Conservation (phyloP, 1,140 invertebrate genomes). For the Papilio polytes region DNA sequence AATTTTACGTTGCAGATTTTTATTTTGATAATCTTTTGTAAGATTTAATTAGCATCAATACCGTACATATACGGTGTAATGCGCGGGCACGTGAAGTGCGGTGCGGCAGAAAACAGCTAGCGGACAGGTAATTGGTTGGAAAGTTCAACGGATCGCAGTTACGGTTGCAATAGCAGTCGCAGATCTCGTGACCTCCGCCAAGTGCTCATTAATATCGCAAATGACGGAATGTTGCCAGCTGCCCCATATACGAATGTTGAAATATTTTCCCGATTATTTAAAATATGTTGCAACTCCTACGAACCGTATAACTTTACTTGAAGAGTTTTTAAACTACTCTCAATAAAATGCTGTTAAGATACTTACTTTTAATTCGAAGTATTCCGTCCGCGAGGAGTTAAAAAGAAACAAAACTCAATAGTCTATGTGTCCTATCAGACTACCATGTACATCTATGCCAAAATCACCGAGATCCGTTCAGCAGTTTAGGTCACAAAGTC, state of each 20-base stretch:
- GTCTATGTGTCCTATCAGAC: too few species aligned
- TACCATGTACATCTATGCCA: too few species aligned
- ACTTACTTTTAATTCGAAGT: too few species aligned
- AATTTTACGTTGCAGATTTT: too few species aligned
- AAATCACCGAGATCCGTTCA: too few species aligned
- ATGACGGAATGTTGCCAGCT: not conserved
- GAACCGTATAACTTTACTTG: not conserved
- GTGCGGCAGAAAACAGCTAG: conserved; percentile 38
- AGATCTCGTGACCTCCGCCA: conserved; percentile 13
- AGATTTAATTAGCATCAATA: too few species aligned
- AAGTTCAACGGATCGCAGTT: conserved; percentile 45
- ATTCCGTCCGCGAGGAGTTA: too few species aligned
- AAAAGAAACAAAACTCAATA: too few species aligned
- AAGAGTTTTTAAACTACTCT: not conserved
- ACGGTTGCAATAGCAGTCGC: not conserved
- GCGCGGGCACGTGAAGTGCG: conserved; percentile 29
- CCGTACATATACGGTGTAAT: not conserved
- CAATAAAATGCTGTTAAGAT: too few species aligned
- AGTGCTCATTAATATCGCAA: conserved; percentile 35
- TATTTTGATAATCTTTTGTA: too few species aligned
- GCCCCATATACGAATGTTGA: conserved; percentile 23
- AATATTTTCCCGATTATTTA: not conserved
- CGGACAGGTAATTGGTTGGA: conserved; percentile 55
- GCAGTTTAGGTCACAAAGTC: too few species aligned
- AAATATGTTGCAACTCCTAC: not conserved